phyloP scores from a whole-genome alignment of 2,113 vertebrate species.

The Empidonax traillii region DNA sequence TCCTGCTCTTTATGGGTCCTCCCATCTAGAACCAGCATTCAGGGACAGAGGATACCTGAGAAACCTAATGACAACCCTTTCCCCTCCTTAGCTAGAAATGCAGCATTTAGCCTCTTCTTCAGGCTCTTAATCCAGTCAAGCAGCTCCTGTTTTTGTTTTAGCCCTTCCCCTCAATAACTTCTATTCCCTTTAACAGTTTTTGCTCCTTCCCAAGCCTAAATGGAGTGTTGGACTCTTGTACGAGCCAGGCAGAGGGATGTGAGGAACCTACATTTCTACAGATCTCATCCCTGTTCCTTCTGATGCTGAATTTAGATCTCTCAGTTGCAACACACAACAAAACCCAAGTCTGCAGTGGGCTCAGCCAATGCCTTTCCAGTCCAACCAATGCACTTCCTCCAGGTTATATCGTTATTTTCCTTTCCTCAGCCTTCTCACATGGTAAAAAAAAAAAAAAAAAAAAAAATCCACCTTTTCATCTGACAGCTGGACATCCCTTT shows the following conservation, averaged over 20 bases:
- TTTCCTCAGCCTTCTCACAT: background rate
- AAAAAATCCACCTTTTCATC: background rate
- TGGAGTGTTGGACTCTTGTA: accelerated
- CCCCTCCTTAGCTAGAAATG: background rate
- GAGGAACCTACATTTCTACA: background rate
- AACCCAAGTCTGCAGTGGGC: background rate
- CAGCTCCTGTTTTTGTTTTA: background rate
- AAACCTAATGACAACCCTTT: background rate
- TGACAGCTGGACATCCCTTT: background rate
- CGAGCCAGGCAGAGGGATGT: accelerated
- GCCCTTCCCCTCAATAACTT: background rate
- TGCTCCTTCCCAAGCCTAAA: background rate
- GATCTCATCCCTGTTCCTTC: background rate
- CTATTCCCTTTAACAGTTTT: background rate
- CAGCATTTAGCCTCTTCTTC: background rate
- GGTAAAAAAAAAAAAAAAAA: background rate
- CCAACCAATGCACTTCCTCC: background rate
- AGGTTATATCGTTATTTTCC: background rate
- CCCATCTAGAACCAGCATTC: background rate
- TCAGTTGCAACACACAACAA: background rate
- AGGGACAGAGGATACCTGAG: background rate
- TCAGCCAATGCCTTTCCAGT: background rate
- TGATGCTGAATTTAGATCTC: background rate
- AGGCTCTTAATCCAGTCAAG: background rate
- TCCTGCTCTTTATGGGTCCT: background rate